phyloP scores from a whole-genome alignment of 2,888 invertebrate species.

The Herminia tarsipennalis region DNA sequence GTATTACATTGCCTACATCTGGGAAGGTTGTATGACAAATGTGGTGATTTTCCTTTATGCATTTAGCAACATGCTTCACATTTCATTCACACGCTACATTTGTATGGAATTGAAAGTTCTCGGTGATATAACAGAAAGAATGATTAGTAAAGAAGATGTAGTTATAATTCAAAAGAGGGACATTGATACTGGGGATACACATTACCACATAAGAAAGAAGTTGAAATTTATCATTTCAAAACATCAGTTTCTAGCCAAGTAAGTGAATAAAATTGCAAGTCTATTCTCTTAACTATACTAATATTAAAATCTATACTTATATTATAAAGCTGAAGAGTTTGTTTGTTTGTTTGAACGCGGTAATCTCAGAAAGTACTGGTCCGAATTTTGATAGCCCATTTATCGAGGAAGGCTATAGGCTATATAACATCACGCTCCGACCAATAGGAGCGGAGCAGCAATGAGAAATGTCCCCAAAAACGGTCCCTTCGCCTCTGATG shows the following conservation, averaged over 20 bases:
- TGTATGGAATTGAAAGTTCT: constrained; percentile 73
- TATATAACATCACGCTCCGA: too few relatives aligned
- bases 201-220: constrained; percentile 49
- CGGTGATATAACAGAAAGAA: constrained; percentile 53
- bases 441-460: too few relatives aligned
- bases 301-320: too few relatives aligned
- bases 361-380: too few relatives aligned
- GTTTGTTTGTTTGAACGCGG: too few relatives aligned
- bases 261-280: constrained; percentile 18
- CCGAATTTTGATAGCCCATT: too few relatives aligned
- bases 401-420: too few relatives aligned
- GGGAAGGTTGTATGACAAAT: constrained; percentile 71
- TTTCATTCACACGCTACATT: constrained; percentile 58
- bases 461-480: too few relatives aligned
- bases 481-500: too few relatives aligned
- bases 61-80: constrained; percentile 63
- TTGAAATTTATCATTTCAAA: constrained; percentile 61
- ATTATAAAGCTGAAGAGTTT: too few relatives aligned
- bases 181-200: constrained; percentile 34
- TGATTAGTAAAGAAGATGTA: constrained; percentile 56
- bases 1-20: constrained; percentile 65
- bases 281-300: constrained; percentile 1
- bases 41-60: constrained; percentile 61
- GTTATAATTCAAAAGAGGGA: constrained; percentile 38
- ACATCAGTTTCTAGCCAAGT: constrained; percentile 63